phyloP scores from a whole-genome alignment of 2,797 vertebrate species.

The Harpia harpyja region DNA sequence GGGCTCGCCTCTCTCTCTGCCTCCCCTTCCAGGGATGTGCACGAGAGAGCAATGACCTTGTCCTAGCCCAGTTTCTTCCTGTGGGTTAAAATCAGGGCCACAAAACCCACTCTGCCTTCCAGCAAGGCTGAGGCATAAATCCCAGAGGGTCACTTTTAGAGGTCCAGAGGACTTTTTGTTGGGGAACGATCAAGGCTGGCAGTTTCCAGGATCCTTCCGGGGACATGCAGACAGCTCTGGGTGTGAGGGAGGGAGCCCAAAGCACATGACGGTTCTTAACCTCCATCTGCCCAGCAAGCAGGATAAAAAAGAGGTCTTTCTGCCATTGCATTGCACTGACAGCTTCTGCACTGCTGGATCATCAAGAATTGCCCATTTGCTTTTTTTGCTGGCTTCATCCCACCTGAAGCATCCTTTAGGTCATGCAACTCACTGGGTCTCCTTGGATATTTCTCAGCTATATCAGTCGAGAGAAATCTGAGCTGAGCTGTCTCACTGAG shows the following conservation, averaged over 20 bases:
- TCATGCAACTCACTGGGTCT: neutral
- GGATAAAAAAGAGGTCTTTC: neutral
- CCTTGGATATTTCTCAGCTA: neutral
- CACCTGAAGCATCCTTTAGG: neutral
- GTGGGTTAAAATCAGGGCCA: neutral
- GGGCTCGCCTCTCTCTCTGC: neutral
- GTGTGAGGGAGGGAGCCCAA: neutral
- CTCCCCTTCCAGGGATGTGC: neutral
- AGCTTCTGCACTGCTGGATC: neutral
- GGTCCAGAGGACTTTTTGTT: neutral
- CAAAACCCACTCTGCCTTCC: neutral
- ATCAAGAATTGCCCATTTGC: neutral
- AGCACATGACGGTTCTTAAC: neutral
- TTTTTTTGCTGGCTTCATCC: neutral
- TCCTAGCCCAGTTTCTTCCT: no score
- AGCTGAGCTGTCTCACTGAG: neutral
- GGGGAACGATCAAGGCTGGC: neutral
- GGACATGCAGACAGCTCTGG: neutral
- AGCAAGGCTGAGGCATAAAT: neutral
- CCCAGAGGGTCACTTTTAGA: neutral
- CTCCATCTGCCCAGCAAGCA: neutral
- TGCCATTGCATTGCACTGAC: neutral
- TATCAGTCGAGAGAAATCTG: neutral
- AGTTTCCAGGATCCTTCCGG: neutral
- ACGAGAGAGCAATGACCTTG: neutral